Conservation (phyloP, 2,797 vertebrate species). For the Enteromius trimaculatus region DNA sequence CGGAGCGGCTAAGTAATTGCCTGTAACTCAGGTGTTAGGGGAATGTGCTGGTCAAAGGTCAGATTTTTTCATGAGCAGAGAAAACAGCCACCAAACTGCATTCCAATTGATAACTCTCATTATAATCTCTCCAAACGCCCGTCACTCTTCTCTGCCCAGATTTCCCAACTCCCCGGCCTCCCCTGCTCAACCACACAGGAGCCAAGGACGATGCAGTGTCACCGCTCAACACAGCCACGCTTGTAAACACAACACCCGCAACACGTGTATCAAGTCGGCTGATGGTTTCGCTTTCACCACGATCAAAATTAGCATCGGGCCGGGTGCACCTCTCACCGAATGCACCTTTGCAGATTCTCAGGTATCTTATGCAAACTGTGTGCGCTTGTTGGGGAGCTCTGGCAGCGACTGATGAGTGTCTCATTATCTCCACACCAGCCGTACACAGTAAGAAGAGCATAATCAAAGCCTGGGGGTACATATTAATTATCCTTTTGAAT, state of each 20-base stretch:
- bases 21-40: conserved; percentile 70
- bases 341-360: conserved; percentile 86
- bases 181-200: conserved; percentile 15
- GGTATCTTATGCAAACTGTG: conserved; percentile 91
- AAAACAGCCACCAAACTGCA: conserved; percentile 73
- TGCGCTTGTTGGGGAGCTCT: conserved; percentile 75
- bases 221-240: conserved; percentile 82
- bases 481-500: conserved; percentile 99
- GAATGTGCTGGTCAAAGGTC: conserved; percentile 74
- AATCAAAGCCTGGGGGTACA: conserved; percentile 99
- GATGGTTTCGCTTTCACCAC: conserved; percentile 77
- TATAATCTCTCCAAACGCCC: conserved; percentile 70
- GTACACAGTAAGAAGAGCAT: conserved; percentile 92
- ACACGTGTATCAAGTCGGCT: conserved; percentile 78
- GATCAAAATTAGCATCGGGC: conserved; percentile 87
- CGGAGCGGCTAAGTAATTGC: conserved; percentile 68
- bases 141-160: conserved; percentile 70
- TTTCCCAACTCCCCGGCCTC: conserved; percentile 43
- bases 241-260: conserved; percentile 80
- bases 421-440: conserved; percentile 94
- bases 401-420: conserved; percentile 91
- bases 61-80: conserved; percentile 61
- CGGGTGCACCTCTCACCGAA: conserved; percentile 66
- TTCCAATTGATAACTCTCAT: conserved; percentile 82
- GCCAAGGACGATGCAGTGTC: conserved; percentile 66